phyloP scores from a whole-genome alignment of 2,113 vertebrate genomes.

The Seriola rivoliana region DNA sequence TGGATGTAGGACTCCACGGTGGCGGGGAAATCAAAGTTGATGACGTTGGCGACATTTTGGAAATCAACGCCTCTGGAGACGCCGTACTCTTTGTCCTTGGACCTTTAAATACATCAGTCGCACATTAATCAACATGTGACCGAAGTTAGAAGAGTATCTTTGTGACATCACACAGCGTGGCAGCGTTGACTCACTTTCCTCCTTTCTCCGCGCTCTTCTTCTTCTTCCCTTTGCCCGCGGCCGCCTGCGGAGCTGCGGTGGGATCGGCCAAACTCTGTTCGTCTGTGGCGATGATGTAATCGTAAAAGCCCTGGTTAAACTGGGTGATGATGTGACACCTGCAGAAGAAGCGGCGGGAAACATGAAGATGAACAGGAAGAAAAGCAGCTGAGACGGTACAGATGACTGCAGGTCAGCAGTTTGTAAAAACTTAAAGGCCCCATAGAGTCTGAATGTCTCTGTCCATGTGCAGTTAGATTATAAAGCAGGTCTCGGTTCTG shows the following conservation, averaged over 20 bases:
- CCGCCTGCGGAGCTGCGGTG: not conserved
- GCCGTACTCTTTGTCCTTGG: slow-evolving; percentile 88
- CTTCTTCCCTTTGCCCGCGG: slow-evolving; percentile 75
- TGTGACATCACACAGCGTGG: no score
- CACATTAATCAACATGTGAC: not conserved
- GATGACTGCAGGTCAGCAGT: no score
- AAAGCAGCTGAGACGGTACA: no score
- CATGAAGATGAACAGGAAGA: not conserved
- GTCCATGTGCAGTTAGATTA: no score
- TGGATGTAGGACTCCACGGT: slow-evolving; percentile 91
- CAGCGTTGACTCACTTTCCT: slow-evolving; percentile 69
- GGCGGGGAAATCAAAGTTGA: slow-evolving; percentile 93
- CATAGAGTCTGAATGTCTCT: no score
- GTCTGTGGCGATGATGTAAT: slow-evolving; percentile 93
- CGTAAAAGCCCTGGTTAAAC: slow-evolving; percentile 94
- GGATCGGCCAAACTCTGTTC: slow-evolving; percentile 82
- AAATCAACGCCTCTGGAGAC: slow-evolving; percentile 95
- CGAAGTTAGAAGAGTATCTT: no score
- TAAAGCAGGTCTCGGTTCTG: no score
- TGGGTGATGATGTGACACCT: slow-evolving; percentile 95
- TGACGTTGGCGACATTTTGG: slow-evolving; percentile 90
- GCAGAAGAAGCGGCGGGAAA: not conserved
- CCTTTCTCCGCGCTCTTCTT: slow-evolving; percentile 66
- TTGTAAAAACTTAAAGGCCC: no score
- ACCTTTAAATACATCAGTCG: slow-evolving; percentile 67